A percentile compares a stretch with the other conserved stretches of the same genome.
These are phyloP conservation scores for Venusia cambrica DNA, from an alignment of 2,888 invertebrate species.

Conservation along the genomic window DNA sequence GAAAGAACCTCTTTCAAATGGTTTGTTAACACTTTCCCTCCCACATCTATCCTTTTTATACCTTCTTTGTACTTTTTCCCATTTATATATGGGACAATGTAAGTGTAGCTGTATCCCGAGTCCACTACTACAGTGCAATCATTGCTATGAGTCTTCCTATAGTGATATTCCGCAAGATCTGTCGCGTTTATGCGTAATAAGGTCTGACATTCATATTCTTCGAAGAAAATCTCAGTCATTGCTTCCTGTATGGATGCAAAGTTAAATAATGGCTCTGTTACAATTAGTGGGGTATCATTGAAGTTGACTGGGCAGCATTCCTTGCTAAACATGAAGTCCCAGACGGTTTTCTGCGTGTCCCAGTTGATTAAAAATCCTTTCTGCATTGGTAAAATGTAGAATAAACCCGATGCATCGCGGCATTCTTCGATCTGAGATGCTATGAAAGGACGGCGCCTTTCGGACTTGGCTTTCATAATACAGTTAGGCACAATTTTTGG, in stretches of 20 bases:
- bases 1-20: conserved; percentile 98
- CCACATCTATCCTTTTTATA: conserved; percentile 93
- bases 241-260: conserved; percentile 96
- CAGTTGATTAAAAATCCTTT: conserved; percentile 97
- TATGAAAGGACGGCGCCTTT: conserved; percentile 95
- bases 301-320: conserved; percentile 90
- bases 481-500: conserved; percentile 94
- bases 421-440: conserved; percentile 97
- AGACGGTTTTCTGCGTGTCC: conserved; percentile 97
- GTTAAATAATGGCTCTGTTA: conserved; percentile 97
- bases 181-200: conserved; percentile 90
- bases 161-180: conserved; percentile 88
- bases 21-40: conserved; percentile 98
- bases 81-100: conserved; percentile 94
- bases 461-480: conserved; percentile 98
- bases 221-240: conserved; percentile 97
- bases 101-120: conserved; percentile 97
- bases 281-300: conserved; percentile 84
- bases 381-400: conserved; percentile 96
- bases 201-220: conserved; percentile 95
- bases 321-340: conserved; percentile 97
- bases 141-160: conserved; percentile 77
- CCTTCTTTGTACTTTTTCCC: conserved; percentile 84
- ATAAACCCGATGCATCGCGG: conserved; percentile 96
- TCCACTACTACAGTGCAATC: conserved; percentile 93